These are phyloP conservation scores for Adelphocoris suturalis DNA, from an alignment of 2,888 invertebrate genomes.

Conservation along the genomic window DNA sequence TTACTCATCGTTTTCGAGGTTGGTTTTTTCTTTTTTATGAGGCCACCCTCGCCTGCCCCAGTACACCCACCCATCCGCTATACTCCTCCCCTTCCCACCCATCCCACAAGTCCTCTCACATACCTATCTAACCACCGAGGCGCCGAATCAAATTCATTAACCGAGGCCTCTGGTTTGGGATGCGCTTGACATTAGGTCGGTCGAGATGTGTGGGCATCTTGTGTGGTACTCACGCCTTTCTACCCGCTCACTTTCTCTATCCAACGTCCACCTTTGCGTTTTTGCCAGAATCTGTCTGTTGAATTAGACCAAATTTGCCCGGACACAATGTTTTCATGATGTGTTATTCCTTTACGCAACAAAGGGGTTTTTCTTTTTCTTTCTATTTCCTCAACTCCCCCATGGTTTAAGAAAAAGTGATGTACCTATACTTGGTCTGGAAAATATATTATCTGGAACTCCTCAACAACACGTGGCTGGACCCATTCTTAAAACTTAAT, in stretches of 20 bases:
- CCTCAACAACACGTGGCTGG: too few relatives aligned
- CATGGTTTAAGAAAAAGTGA: too few relatives aligned
- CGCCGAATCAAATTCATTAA: conserved; percentile 65
- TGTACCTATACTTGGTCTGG: too few relatives aligned
- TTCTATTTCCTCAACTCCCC: too few relatives aligned
- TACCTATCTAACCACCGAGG: conserved; percentile 10
- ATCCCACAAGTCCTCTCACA: neutral
- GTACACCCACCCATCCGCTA: neutral
- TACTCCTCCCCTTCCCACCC: neutral
- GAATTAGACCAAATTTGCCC: too few relatives aligned
- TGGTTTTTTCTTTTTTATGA: conserved; percentile 36
- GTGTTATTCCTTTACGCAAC: too few relatives aligned
- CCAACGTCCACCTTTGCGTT: too few relatives aligned
- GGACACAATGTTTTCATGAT: too few relatives aligned
- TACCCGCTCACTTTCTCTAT: neutral
- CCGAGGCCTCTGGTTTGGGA: conserved; percentile 7
- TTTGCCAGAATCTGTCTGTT: too few relatives aligned
- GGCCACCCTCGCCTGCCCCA: conserved; percentile 25
- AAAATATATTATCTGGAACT: too few relatives aligned
- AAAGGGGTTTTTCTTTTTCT: too few relatives aligned
- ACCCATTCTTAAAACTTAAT: too few relatives aligned
- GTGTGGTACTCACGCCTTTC: conserved; percentile 46
- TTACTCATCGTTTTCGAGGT: conserved; percentile 58
- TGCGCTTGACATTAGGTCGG: conserved; percentile 56
- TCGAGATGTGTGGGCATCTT: conserved; percentile 64